phyloP scores from a whole-genome alignment of 1,140 invertebrate species.

The Limonius californicus region DNA sequence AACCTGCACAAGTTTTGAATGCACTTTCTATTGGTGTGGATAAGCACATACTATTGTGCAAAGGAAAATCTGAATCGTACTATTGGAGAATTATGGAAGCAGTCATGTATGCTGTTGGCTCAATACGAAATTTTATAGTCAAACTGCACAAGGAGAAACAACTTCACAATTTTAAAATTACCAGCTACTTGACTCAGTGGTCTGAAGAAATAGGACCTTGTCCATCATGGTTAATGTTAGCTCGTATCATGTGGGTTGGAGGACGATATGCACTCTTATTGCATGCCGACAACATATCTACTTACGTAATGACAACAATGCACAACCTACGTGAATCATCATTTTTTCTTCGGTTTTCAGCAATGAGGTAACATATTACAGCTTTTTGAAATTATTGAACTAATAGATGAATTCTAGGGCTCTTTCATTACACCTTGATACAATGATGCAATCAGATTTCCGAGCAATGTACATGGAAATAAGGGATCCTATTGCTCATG shows the following conservation, averaged over 20 bases:
- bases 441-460: not conserved
- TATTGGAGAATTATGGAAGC: constrained; percentile 4
- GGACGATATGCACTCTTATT: not conserved
- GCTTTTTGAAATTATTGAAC: no score
- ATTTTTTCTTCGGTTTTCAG: not conserved
- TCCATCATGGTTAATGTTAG: constrained; percentile 2
- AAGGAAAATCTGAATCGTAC: not conserved
- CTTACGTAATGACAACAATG: not conserved
- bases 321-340: not conserved
- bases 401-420: not conserved
- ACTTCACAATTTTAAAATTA: not conserved
- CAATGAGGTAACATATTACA: constrained; percentile 1
- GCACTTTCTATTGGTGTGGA: not conserved
- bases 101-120: not conserved
- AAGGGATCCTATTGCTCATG: not conserved
- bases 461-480: not conserved
- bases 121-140: not conserved
- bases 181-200: not conserved
- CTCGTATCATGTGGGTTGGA: not conserved
- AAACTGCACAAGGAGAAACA: not conserved
- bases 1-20: not conserved
- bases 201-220: not conserved
- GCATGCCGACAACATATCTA: not conserved
- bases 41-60: not conserved
- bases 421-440: not conserved